phyloP scores from a whole-genome alignment of 1,140 invertebrate genomes.

The Daktulosphaira vitifoliae region DNA sequence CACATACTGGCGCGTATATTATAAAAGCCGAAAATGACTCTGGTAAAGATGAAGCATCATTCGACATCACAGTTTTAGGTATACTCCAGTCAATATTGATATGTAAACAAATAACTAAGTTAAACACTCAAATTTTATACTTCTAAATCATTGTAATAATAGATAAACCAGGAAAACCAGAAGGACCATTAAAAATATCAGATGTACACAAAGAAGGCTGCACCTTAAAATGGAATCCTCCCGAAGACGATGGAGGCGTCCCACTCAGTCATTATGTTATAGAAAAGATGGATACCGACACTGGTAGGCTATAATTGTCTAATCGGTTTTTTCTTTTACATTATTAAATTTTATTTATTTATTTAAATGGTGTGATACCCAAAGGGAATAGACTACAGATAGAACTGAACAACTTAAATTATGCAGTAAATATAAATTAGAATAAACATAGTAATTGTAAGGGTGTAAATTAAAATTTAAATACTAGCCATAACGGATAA shows the following conservation, averaged over 20 bases:
- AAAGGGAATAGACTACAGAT: too few species aligned
- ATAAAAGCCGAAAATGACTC: conserved; percentile 86
- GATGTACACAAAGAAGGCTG: conserved; percentile 91
- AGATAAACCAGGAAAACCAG: conserved; percentile 79
- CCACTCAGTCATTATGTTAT: conserved; percentile 87
- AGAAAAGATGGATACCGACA: conserved; percentile 80
- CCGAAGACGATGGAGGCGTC: conserved; percentile 80
- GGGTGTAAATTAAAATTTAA: too few species aligned
- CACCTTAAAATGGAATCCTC: conserved; percentile 87
- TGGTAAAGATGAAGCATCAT: conserved; percentile 82
- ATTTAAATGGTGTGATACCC: too few species aligned
- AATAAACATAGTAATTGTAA: too few species aligned
- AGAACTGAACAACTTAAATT: too few species aligned
- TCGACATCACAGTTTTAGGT: conserved; percentile 73
- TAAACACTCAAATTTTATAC: too few species aligned
- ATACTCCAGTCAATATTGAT: conserved; percentile 36
- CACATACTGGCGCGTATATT: conserved; percentile 72
- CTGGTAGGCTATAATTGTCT: conserved; percentile 49
- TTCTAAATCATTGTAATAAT: conserved; percentile 13
- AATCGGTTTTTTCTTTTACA: background rate
- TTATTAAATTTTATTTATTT: background rate
- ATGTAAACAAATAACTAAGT: background rate
- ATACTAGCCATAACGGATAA: too few species aligned
- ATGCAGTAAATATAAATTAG: too few species aligned
- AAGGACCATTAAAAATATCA: conserved; percentile 81